These are phyloP conservation scores for Enteromius thamalakanensis DNA, from an alignment of 2,797 vertebrate genomes.

Conservation along the genomic window DNA sequence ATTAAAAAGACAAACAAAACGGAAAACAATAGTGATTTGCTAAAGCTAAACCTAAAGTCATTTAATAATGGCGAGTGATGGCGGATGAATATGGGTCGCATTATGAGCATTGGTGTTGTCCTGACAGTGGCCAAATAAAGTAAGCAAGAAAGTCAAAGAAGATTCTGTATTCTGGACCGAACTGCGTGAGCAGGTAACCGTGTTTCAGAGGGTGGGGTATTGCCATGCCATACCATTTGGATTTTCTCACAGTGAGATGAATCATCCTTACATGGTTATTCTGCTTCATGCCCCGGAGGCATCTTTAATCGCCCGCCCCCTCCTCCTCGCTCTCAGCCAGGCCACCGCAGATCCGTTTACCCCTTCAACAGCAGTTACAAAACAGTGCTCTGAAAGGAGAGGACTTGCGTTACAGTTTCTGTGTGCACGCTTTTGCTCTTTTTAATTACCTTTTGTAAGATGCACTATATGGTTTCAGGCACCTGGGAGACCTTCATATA, in stretches of 20 bases:
- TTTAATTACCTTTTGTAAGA: conserved; percentile 59
- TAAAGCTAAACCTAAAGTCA: no score
- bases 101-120: neutral
- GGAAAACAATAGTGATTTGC: neutral
- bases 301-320: conserved; percentile 37
- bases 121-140: neutral
- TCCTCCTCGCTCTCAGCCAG: conserved; percentile 49
- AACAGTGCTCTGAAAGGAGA: conserved; percentile 66
- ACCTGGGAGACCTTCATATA: conserved; percentile 52
- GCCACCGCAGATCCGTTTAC: conserved; percentile 67
- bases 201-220: conserved; percentile 16
- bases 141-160: neutral
- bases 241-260: conserved; percentile 62
- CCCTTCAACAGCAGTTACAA: conserved; percentile 58
- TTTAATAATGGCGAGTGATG: neutral
- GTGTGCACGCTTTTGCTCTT: conserved; percentile 48
- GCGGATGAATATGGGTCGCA: neutral
- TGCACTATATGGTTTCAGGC: conserved; percentile 56
- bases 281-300: conserved; percentile 59
- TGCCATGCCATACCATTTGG: conserved; percentile 24
- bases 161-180: neutral
- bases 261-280: conserved; percentile 60
- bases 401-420: conserved; percentile 64
- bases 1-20: neutral
- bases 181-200: conserved; percentile 40